Base-by-base conservation (phyloP, 2,797 vertebrate species). In the Enteromius anoplus region DNA sequence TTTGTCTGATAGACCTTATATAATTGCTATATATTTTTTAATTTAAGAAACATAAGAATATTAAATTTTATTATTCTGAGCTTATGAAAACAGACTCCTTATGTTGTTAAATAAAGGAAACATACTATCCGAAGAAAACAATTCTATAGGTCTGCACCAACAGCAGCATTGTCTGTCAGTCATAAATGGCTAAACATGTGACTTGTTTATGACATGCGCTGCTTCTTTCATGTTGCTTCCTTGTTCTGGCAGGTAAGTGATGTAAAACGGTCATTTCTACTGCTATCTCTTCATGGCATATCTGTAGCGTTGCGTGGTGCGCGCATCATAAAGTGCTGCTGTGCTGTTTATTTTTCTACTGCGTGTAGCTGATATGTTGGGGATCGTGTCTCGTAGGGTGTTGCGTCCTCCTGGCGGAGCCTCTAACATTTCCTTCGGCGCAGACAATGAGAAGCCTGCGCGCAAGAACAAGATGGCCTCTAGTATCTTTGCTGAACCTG, bases 391-490 rank as follows among this genome's bases (percentile, higher is more conserved):
- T 75, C 1, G 3, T 62, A 99, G 97, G 92, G 96, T 98, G 87
- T 94, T 98, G 92, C 94, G 97, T 84, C 98, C 97, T 89, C 97
- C 98, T 0, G 98, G 97, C 0, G 97, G 98, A 10, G 96, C 95
- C 6, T 97, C 98, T 89, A 99, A 96, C 93, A 97, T 99, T 88
- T 94, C 94, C n/a, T 91, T 98, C 65, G 97, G 97, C 78, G 85
- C 92, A 80, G 97, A 98, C 34, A 97, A 97, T 0, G 92, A 97
- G 72, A 89, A 96, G 4, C 95, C 97, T 0, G 90, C 90, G 81
- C 94, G 96, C 88, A 96, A 95, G 91, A 96, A 97, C 93, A 99
- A 96, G 91, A 98, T 98, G 96, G 97, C 97, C 86, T 99, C 98
- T 87, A 97, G 92, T 90, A 98, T 99, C 92, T 99, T 99, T 65